Base-by-base conservation (phyloP, 2,888 invertebrate species). In the Drosophila merina region DNA sequence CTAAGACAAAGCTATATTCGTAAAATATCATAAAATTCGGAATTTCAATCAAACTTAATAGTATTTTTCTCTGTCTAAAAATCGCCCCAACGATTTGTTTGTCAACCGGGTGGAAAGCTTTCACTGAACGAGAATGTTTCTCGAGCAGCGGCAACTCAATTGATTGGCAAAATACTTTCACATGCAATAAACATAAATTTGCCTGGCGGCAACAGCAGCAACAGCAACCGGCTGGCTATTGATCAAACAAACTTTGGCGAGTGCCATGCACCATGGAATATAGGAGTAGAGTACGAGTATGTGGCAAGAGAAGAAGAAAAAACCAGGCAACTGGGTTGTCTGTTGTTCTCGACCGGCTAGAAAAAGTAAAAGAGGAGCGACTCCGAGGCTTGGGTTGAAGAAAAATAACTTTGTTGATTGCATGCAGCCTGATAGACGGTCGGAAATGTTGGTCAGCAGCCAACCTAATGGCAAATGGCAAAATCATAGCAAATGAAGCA, bases 81-180 rank as follows among this genome's bases (percentile, higher is more conserved):
- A 49, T 48, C 45, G 12, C n/a, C 45, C 30, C 57, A 30, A 40
- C 56, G 51, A 64, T 67, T 57, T 42, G 63, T 73, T 69, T 81
- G 83, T 77, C 83, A 82, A 75, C 49, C 47, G 56, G 30, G 57
- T 63, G 68, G 44, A 47, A 62, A 66, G 83, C 86, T 82, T 82
- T 86, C 86, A 83, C 86, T 86, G 26, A 51, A 20, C 72, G 74
- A 86, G 83, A 82, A 86, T 79, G 52, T 74, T 79, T 70, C 80
- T 62, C 52, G 49, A 48, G 42, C 58, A 33, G 48, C 56, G 52
- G 57, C 55, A 56, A 60, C 72, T 47, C 72, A 72, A 72, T 72
- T 72, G 72, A 71, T 64, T 72, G 71, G 57, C 56, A 48, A 68
- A 79, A 70, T 76, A 78, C 86, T 82, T 82, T 82, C 82, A 86